A percentile compares a stretch with the other conserved stretches of the same genome.
phyloP scores from a whole-genome alignment of 2,888 invertebrate genomes.

The Drosophila hamatofila region DNA sequence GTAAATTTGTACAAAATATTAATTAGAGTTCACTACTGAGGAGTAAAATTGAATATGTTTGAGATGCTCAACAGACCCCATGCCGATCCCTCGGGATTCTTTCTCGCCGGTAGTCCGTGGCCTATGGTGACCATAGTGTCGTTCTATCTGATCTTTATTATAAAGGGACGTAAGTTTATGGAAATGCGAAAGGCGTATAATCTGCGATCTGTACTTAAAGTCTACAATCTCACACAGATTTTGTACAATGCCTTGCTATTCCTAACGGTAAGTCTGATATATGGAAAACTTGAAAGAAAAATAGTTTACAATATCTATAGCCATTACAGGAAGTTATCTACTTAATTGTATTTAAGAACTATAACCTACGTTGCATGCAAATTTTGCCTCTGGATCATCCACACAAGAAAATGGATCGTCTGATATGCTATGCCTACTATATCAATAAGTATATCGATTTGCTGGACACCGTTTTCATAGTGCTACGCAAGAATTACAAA shows the following conservation, averaged over 20 bases:
- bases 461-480: constrained; percentile 63
- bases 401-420: constrained; percentile 48
- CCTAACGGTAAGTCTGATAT: constrained; percentile 29
- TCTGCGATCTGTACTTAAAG: constrained; percentile 29
- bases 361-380: constrained; percentile 24
- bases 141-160: constrained; percentile 46
- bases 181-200: constrained; percentile 40
- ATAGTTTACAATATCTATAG: too few relatives aligned
- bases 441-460: constrained; percentile 59
- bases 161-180: constrained; percentile 52
- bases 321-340: constrained; percentile 23
- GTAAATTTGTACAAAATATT: background rate
- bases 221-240: constrained; percentile 51
- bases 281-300: background rate
- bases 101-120: constrained; percentile 37
- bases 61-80: constrained; percentile 23
- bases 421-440: constrained; percentile 55
- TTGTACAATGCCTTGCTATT: constrained; percentile 40
- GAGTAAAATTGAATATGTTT: constrained; percentile 25
- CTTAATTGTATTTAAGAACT: constrained; percentile 5
- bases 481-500: constrained; percentile 56
- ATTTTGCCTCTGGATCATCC: constrained; percentile 40
- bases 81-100: constrained; percentile 40
- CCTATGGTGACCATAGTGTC: constrained; percentile 36
- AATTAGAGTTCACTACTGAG: background rate